Conservation (phyloP, 2,888 invertebrate genomes). For the Dryococelus australis region DNA sequence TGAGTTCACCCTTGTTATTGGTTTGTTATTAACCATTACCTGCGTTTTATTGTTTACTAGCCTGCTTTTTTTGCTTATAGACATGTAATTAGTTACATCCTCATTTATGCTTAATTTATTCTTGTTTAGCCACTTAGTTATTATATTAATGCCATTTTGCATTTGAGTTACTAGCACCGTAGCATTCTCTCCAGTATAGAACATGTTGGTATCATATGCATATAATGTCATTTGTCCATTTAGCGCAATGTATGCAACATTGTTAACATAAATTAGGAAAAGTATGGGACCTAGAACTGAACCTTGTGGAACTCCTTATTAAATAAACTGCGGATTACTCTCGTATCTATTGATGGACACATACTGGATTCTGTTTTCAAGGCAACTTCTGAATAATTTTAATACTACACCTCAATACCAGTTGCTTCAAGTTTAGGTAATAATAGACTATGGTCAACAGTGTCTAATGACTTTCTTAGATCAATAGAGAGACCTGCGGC, state of each 20-base stretch:
- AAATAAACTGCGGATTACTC: not conserved
- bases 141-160: not conserved
- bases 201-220: not conserved
- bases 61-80: not conserved
- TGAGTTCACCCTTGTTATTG: not conserved
- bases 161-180: not conserved
- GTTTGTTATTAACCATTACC: too few relatives aligned
- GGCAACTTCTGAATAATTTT: not conserved
- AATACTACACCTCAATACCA: constrained; percentile 6
- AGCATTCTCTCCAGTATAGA: not conserved
- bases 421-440: not conserved
- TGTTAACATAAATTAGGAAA: not conserved
- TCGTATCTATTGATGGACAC: not conserved
- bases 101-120: not conserved
- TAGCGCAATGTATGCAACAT: not conserved
- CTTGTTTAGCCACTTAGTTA: not conserved
- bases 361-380: not conserved
- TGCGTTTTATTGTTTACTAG: too few relatives aligned
- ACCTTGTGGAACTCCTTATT: not conserved
- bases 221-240: not conserved
- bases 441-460: not conserved
- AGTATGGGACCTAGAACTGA: not conserved
- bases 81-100: not conserved
- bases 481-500: not conserved
- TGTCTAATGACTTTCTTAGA: not conserved